phyloP scores from a whole-genome alignment of 2,888 invertebrate genomes.

The Crematogaster levior region DNA sequence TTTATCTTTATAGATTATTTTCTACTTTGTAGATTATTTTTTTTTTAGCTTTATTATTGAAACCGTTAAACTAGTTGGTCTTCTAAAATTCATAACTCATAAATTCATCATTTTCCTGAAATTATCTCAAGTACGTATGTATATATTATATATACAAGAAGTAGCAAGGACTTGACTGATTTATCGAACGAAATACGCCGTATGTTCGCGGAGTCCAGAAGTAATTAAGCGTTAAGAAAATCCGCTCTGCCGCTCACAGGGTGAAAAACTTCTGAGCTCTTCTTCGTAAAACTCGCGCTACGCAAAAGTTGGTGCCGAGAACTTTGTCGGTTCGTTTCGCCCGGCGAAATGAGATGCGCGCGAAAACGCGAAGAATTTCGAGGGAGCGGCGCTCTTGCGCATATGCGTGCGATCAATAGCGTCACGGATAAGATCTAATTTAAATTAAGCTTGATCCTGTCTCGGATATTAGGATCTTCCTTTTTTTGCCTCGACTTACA shows the following conservation, averaged over 20 bases:
- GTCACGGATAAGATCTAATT: slow-evolving; percentile 71
- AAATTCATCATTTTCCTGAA: not conserved
- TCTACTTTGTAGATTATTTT: not conserved
- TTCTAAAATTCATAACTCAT: not conserved
- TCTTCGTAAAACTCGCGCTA: slow-evolving; percentile 45
- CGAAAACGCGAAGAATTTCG: slow-evolving; percentile 58
- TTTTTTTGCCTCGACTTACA: slow-evolving; percentile 21
- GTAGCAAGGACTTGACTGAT: slow-evolving; percentile 8
- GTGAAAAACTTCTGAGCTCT: slow-evolving; percentile 50
- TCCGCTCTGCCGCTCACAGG: slow-evolving; percentile 33
- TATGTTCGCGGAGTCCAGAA: slow-evolving; percentile 51
- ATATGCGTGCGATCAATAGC: slow-evolving; percentile 67
- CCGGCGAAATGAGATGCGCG: slow-evolving; percentile 40
- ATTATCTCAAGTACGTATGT: not conserved
- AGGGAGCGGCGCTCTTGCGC: slow-evolving; percentile 26
- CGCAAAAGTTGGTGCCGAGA: slow-evolving; percentile 55
- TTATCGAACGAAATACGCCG: slow-evolving; percentile 24
- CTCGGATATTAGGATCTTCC: slow-evolving; percentile 16
- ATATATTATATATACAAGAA: too few relatives aligned
- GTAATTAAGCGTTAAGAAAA: slow-evolving; percentile 58
- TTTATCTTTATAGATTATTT: not conserved
- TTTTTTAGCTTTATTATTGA: not conserved
- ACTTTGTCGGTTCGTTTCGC: slow-evolving; percentile 32
- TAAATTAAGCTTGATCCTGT: slow-evolving; percentile 62
- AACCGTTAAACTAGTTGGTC: not conserved